These are phyloP conservation scores for Myiothlypis coronata DNA, from an alignment of 2,797 vertebrate genomes.

Conservation along the genomic window DNA sequence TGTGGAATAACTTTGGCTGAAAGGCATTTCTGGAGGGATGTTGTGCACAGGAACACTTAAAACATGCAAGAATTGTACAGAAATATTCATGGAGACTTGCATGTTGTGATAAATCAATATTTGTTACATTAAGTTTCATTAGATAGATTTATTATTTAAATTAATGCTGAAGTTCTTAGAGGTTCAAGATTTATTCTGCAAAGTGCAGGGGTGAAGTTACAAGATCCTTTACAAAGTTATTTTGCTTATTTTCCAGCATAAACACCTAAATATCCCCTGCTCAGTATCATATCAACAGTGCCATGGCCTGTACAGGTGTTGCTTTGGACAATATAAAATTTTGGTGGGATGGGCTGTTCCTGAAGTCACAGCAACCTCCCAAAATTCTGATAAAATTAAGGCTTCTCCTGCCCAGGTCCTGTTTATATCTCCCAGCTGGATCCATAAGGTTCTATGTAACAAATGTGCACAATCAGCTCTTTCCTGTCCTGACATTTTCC, in stretches of 20 bases:
- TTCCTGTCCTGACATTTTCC: neutral
- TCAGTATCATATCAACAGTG: neutral
- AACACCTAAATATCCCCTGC: neutral
- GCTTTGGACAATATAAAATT: neutral
- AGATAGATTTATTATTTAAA: neutral
- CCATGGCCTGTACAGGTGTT: neutral
- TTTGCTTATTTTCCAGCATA: neutral
- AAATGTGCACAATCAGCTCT: neutral
- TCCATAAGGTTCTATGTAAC: neutral
- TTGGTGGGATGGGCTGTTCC: neutral
- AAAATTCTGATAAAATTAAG: neutral
- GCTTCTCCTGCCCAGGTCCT: neutral
- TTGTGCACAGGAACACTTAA: neutral
- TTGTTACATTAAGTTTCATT: neutral
- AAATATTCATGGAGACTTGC: neutral
- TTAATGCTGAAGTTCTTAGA: neutral
- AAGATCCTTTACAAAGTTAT: neutral
- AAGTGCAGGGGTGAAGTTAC: neutral
- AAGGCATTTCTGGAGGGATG: neutral
- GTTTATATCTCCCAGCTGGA: neutral
- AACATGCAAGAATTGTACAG: neutral
- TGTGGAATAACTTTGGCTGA: neutral
- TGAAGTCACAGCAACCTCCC: neutral
- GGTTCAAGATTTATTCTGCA: neutral
- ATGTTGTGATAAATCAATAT: neutral